phyloP scores from a whole-genome alignment of 2,113 vertebrate genomes.

The Macquaria ambigua region DNA sequence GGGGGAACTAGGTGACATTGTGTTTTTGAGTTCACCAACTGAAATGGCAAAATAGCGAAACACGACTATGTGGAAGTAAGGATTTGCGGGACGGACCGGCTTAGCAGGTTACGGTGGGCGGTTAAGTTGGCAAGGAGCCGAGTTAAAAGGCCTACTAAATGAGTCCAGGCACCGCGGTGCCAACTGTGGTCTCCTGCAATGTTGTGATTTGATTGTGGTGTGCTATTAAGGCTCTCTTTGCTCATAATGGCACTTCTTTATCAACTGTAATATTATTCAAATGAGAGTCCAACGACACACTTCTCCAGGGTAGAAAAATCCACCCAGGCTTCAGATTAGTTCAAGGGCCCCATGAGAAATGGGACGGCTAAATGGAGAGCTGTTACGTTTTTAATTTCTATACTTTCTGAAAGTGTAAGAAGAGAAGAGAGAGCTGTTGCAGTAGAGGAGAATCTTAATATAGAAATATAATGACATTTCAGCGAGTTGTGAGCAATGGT shows the following conservation, averaged over 20 bases:
- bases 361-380: slow-evolving; percentile 58
- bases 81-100: slow-evolving; percentile 57
- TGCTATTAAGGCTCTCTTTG: slow-evolving; percentile 71
- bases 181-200: slow-evolving; percentile 69
- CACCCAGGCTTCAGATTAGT: slow-evolving; percentile 73
- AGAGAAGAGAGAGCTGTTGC: slow-evolving; percentile 18
- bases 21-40: slow-evolving; percentile 47
- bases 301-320: slow-evolving; percentile 70
- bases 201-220: slow-evolving; percentile 78
- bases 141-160: slow-evolving; percentile 71
- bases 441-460: slow-evolving; percentile 42
- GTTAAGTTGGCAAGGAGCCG: slow-evolving; percentile 63
- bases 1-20: slow-evolving; percentile 31
- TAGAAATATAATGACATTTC: slow-evolving; percentile 48
- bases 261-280: slow-evolving; percentile 81
- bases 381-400: slow-evolving; percentile 69
- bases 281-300: slow-evolving; percentile 75
- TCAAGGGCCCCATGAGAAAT: slow-evolving; percentile 71
- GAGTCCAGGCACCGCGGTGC: slow-evolving; percentile 50
- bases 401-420: slow-evolving; percentile 52
- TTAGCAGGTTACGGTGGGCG: slow-evolving; percentile 70
- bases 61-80: slow-evolving; percentile 22
- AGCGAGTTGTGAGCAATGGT: slow-evolving; percentile 24
- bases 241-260: slow-evolving; percentile 78
- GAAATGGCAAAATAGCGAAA: slow-evolving; percentile 40